Evolutionary conservation across 1,140 invertebrate species (phyloP).

Genomic region (Oryctes rhinoceros): DNA sequence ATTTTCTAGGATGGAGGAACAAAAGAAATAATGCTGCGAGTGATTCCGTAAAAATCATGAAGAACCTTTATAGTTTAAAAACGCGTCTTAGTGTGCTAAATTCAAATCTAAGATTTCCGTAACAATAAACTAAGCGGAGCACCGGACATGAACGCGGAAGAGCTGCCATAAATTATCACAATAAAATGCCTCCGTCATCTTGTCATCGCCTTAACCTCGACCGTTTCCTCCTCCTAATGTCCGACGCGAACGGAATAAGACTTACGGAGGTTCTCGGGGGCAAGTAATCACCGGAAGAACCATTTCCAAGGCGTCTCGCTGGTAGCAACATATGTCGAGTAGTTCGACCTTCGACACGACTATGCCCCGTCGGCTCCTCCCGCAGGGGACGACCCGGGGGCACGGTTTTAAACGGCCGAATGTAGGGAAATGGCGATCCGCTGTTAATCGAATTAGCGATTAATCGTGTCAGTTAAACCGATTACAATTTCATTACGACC

Average conservation of each 20-base stretch:
- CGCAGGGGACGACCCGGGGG: not conserved
- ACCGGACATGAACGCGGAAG: not conserved
- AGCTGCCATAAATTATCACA: not conserved
- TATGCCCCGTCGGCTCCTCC: not conserved
- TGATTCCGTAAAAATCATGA: too few relatives aligned
- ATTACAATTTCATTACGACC: conserved; percentile 47
- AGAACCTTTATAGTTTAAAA: too few relatives aligned
- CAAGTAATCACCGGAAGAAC: conserved; percentile 14
- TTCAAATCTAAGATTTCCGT: too few relatives aligned
- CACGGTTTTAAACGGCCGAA: conserved; percentile 26
- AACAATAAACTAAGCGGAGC: too few relatives aligned
- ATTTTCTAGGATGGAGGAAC: too few relatives aligned
- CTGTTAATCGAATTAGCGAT: conserved; percentile 49
- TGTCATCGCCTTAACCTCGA: not conserved
- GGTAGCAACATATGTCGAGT: not conserved
- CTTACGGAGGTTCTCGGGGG: not conserved
- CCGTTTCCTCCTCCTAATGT: not conserved
- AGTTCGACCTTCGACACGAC: not conserved
- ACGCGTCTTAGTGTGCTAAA: too few relatives aligned
- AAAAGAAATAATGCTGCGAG: too few relatives aligned
- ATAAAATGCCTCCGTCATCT: conserved; percentile 6
- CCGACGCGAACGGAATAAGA: not conserved
- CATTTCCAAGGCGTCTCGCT: conserved; percentile 28
- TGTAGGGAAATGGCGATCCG: conserved; percentile 47
- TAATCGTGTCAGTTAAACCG: conserved; percentile 47